Base-by-base conservation (phyloP, 2,888 invertebrate genomes). In the Chrysotoxum bicinctum region DNA sequence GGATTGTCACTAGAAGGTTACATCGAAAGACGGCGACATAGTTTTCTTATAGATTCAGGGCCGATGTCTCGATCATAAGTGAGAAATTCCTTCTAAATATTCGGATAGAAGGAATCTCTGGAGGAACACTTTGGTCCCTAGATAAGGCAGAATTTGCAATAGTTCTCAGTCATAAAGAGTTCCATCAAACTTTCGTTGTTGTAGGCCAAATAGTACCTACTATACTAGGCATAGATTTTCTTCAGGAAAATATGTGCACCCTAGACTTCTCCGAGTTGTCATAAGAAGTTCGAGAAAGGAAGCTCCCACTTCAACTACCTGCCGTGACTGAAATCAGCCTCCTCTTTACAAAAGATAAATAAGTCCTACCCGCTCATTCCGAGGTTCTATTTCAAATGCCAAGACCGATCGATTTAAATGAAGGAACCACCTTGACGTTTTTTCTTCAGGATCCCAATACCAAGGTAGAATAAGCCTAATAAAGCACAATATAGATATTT, bases 401-500 rank as follows among this genome's bases (percentile, higher is more conserved):
- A 26, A n/a, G 60, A 16, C 23, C 23, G 2, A 23, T 1, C n/a
- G 23, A 60, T 8, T 7, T 60, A 9, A 3, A 7, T 40, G 14
- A 23, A 7, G 7, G 4, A 1, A 4, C 40, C 14, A 12, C 40
- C 7, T n/a, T 60, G 40, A 60, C 26, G 9, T 60, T 1, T 60
- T 60, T 26, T 60, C 60, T 3, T n/a, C 60, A 8, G 40, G 40
- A 2, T n/a, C 60, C n/a, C 2, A 60, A 3, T 23, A 60, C 40
- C 60, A 60, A 4, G 60, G 60, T 12, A 14, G 43, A 16, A 62
- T 43, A 9, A 7, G 6, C 4, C 14, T 43, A 30, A 26, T 23
- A 26, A 62, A 30, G 8, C 62, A 62, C 16, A 62, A 3, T 1
- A 74, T 74, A 1, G 66, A 74, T 12, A 74, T 52, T 7, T 74